A percentile compares a stretch with the other conserved stretches of the same genome.
Evolutionary conservation across 2,888 invertebrate genomes (phyloP).

Genomic region (Polymixis flavicincta): DNA sequence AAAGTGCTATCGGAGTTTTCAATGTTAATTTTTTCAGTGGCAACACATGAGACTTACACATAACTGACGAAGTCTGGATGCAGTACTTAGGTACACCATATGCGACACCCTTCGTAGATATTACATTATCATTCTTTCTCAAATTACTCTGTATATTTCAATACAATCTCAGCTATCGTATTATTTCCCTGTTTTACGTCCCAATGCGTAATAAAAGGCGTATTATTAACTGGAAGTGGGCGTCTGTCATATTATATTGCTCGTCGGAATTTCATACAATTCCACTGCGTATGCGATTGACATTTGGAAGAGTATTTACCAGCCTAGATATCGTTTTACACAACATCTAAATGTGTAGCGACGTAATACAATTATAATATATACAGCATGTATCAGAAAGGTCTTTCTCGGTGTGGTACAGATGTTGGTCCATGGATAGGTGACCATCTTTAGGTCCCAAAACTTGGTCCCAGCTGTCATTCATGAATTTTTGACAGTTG

Average conservation of each 20-base stretch:
- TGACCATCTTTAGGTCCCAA: too few species aligned
- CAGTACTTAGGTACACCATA: too few species aligned
- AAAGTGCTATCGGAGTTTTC: too few species aligned
- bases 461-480: too few species aligned
- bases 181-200: constrained; percentile 23
- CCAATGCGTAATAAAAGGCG: constrained; percentile 60
- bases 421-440: too few species aligned
- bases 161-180: constrained; percentile 2
- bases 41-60: too few species aligned
- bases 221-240: constrained; percentile 58
- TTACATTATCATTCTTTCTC: neutral
- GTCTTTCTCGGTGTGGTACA: too few species aligned
- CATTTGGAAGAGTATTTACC: constrained; percentile 20
- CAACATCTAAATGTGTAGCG: constrained; percentile 30
- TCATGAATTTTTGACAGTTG: too few species aligned
- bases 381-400: too few species aligned
- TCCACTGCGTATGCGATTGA: constrained; percentile 51
- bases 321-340: constrained; percentile 50
- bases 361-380: constrained; percentile 1
- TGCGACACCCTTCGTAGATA: too few species aligned
- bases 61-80: too few species aligned
- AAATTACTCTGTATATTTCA: neutral
- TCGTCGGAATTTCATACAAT: constrained; percentile 31
- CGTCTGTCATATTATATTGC: constrained; percentile 56
- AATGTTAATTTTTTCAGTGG: too few species aligned